Evolutionary conservation across 2,888 invertebrate genomes (phyloP).

Genomic region (Cephonodes hylas): DNA sequence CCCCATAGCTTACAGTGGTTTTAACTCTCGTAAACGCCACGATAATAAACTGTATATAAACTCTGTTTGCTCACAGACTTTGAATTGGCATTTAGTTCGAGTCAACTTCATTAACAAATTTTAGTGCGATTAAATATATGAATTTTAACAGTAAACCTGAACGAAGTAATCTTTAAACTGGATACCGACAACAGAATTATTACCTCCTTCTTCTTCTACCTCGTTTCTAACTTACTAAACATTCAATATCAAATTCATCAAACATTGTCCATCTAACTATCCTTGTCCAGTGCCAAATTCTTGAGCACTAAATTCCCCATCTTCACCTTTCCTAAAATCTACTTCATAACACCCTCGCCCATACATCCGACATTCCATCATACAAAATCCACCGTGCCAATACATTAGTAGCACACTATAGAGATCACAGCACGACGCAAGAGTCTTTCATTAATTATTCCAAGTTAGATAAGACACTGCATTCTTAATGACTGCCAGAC

Average conservation of each 20-base stretch:
- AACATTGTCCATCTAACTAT: background rate
- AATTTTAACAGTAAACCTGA: background rate
- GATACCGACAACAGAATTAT: no score
- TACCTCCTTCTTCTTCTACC: no score
- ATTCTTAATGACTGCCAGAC: constrained; percentile 71
- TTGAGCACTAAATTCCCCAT: background rate
- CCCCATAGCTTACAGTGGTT: constrained; percentile 68
- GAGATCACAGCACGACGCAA: constrained; percentile 68
- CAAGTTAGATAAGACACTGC: constrained; percentile 78
- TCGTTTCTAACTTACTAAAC: no score
- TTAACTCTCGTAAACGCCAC: constrained; percentile 43
- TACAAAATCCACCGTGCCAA: constrained; percentile 20
- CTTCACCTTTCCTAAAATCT: background rate
- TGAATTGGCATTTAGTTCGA: background rate
- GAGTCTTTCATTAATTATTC: constrained; percentile 79
- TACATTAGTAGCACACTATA: constrained; percentile 31
- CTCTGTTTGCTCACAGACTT: constrained; percentile 12
- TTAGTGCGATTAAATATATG: background rate
- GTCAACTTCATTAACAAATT: constrained; percentile 12
- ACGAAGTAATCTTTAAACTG: background rate
- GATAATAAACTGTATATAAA: constrained; percentile 28
- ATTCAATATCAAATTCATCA: no score
- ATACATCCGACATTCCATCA: background rate
- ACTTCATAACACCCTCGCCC: background rate
- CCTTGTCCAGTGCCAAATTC: background rate